A percentile compares a stretch with the other conserved stretches of the same genome.
Evolutionary conservation across 1,140 invertebrate genomes (phyloP).

Genomic region (Macrostomum lignano): DNA sequence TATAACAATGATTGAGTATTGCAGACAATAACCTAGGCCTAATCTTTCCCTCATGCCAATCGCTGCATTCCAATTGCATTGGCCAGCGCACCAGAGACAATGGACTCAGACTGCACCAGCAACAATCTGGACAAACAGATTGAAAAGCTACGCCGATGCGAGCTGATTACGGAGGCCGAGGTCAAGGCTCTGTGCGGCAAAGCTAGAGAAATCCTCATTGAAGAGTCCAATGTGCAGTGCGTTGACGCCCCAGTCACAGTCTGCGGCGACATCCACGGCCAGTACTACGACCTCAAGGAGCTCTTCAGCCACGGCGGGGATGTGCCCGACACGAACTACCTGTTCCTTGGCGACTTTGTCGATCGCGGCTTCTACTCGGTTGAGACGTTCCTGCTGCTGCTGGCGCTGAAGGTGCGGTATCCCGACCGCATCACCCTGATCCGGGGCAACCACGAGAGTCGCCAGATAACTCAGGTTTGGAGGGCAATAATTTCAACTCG

Average conservation of each 20-base stretch:
- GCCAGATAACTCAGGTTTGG: conserved; percentile 96
- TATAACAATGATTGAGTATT: too few relatives aligned
- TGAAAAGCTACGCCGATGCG: too few relatives aligned
- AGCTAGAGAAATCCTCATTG: conserved; percentile 85
- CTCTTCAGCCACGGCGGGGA: conserved; percentile 61
- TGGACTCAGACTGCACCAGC: too few relatives aligned
- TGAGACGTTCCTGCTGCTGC: conserved; percentile 39
- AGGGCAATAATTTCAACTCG: too few relatives aligned
- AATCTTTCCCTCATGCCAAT: too few relatives aligned
- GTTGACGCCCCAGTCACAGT: conserved; percentile 96
- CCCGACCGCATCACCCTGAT: conserved; percentile 87
- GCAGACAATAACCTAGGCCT: too few relatives aligned
- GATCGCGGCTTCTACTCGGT: conserved; percentile 10
- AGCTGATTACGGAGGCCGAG: conserved; percentile 88
- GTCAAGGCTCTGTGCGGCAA: conserved; percentile 93
- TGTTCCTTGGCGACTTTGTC: conserved; percentile 10
- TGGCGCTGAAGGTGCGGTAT: conserved; percentile 91
- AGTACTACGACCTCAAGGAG: conserved; percentile 87
- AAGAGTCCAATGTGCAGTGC: conserved; percentile 97
- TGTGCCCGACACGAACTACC: conserved; percentile 9
- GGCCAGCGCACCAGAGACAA: too few relatives aligned
- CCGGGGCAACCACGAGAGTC: conserved; percentile 58
- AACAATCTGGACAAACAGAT: too few relatives aligned
- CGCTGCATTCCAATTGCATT: too few relatives aligned
- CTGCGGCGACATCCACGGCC: conserved; percentile 87